Evolutionary conservation across 2,797 vertebrate species (phyloP).

Genomic region (Caiman crocodilus): DNA sequence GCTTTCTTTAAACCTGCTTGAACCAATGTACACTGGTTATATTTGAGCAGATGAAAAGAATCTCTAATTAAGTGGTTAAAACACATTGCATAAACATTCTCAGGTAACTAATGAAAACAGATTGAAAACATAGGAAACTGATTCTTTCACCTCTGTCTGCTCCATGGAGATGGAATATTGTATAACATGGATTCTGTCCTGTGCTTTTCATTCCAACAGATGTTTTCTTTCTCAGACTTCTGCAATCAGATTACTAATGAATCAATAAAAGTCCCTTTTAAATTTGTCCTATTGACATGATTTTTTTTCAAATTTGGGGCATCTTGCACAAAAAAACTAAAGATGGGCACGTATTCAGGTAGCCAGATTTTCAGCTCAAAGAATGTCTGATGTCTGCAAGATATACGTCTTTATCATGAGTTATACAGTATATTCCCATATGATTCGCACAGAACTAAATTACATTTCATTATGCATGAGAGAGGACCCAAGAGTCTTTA

Average conservation of each 20-base stretch:
- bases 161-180: slow-evolving; percentile 57
- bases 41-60: slow-evolving; percentile 34
- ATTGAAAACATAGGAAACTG: slow-evolving; percentile 45
- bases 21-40: slow-evolving; percentile 53
- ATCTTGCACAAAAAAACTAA: slow-evolving; percentile 48
- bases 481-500: slow-evolving; percentile 27
- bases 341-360: slow-evolving; percentile 40
- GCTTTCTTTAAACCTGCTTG: slow-evolving; percentile 64
- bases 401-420: slow-evolving; percentile 7
- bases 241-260: slow-evolving; percentile 44
- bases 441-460: not conserved
- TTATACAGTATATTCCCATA: no score
- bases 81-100: slow-evolving; percentile 77
- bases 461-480: slow-evolving; percentile 12
- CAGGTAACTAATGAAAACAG: slow-evolving; percentile 75
- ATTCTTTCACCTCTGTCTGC: slow-evolving; percentile 23
- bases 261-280: slow-evolving; percentile 40
- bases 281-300: not conserved
- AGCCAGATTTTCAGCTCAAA: slow-evolving; percentile 22
- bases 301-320: not conserved
- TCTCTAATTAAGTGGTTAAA: slow-evolving; percentile 74
- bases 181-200: slow-evolving; percentile 40
- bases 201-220: slow-evolving; percentile 46
- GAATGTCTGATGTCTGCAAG: not conserved
- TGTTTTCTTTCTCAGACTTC: slow-evolving; percentile 63